These are phyloP conservation scores for Zonotrichia albicollis DNA, from an alignment of 2,797 vertebrate genomes.

Conservation along the genomic window DNA sequence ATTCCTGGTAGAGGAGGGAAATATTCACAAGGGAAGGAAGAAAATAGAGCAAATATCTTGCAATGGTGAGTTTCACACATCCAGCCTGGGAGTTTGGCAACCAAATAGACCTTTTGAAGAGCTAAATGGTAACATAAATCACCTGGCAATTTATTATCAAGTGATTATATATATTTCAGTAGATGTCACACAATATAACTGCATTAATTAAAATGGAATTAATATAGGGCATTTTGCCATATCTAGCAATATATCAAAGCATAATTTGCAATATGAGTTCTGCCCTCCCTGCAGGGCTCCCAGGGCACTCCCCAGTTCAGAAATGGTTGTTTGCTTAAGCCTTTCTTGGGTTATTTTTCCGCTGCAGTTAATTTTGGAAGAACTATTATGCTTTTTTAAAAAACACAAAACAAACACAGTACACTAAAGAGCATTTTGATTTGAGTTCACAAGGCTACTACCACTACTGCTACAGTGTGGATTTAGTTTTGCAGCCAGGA, in stretches of 20 bases:
- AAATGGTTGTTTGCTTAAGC: not conserved
- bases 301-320: not conserved
- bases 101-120: not conserved
- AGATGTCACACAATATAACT: slow-evolving; percentile 2
- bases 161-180: not conserved
- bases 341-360: not conserved
- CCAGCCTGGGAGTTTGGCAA: not conserved
- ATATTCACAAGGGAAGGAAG: not conserved
- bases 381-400: not conserved
- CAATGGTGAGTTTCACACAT: not conserved
- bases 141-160: slow-evolving; percentile 4
- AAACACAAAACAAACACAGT: not conserved
- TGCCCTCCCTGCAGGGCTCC: not conserved
- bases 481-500: not conserved
- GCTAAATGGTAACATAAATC: slow-evolving; percentile 19
- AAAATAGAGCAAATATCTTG: not conserved
- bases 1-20: not conserved
- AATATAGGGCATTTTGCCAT: not conserved
- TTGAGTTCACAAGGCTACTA: not conserved
- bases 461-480: not conserved
- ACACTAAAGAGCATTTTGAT: not conserved
- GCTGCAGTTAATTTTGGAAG: not conserved
- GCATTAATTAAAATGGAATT: slow-evolving; percentile 44
- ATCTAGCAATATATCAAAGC: not conserved
- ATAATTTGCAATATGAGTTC: not conserved